These are phyloP conservation scores for Drosophila kanekoi DNA, from an alignment of 2,888 invertebrate species.

Conservation along the genomic window DNA sequence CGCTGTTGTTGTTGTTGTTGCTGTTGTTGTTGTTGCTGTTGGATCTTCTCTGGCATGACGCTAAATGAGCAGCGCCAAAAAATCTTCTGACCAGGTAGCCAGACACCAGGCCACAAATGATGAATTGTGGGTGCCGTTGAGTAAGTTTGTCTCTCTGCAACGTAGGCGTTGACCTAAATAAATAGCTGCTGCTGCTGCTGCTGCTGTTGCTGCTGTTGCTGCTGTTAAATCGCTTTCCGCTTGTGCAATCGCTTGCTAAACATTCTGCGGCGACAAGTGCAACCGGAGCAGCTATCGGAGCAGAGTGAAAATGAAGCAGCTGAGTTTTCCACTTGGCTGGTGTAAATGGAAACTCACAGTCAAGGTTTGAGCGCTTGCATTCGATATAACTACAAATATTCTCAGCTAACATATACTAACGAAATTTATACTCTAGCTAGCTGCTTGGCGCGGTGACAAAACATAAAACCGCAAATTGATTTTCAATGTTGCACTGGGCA, in stretches of 20 bases:
- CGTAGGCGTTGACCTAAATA: slow-evolving; percentile 81
- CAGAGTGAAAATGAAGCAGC: slow-evolving; percentile 32
- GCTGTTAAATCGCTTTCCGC: slow-evolving; percentile 70
- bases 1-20: slow-evolving; percentile 17
- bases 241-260: slow-evolving; percentile 77
- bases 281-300: slow-evolving; percentile 48
- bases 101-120: slow-evolving; percentile 63
- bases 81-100: slow-evolving; percentile 69
- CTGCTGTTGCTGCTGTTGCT: slow-evolving; percentile 26
- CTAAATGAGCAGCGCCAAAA: slow-evolving; percentile 57
- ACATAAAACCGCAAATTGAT: slow-evolving; percentile 72
- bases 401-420: background rate
- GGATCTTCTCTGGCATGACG: slow-evolving; percentile 72
- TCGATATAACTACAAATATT: background rate
- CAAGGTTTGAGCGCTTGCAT: slow-evolving; percentile 59
- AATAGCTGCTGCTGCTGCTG: slow-evolving; percentile 32
- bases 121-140: slow-evolving; percentile 78
- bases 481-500: slow-evolving; percentile 66
- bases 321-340: slow-evolving; percentile 22
- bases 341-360: slow-evolving; percentile 68
- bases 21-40: slow-evolving; percentile 30
- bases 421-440: slow-evolving; percentile 28
- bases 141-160: slow-evolving; percentile 69
- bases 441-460: slow-evolving; percentile 65
- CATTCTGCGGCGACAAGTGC: slow-evolving; percentile 68